A percentile compares a stretch with the other conserved stretches of the same genome.
Conservation (phyloP, 2,888 invertebrate species). For the Ormyrus thymus region DNA sequence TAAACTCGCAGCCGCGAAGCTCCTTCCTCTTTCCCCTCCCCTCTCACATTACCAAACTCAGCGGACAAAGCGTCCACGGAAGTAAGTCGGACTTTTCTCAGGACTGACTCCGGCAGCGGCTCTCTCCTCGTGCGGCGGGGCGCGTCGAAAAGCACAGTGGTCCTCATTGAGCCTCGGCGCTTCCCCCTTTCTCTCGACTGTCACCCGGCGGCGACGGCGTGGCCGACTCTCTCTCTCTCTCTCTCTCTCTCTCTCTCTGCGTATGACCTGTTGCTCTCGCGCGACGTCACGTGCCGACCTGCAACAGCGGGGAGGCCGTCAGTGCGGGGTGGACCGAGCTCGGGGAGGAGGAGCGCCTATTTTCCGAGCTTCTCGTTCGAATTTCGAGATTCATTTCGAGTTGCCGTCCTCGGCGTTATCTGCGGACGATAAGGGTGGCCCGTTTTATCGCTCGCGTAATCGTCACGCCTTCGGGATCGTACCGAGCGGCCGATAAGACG, state of each 20-base stretch:
- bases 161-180: constrained; percentile 66
- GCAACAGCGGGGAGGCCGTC: too few relatives aligned
- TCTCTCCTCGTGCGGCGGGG: background rate
- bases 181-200: constrained; percentile 47
- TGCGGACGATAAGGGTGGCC: background rate
- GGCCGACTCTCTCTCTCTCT: constrained; percentile 52
- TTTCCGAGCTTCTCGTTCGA: background rate
- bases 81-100: too few relatives aligned
- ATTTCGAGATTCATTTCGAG: background rate
- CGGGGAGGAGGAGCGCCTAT: too few relatives aligned
- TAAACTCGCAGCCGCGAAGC: too few relatives aligned
- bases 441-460: background rate
- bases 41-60: too few relatives aligned
- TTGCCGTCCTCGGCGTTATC: background rate
- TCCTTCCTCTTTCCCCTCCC: too few relatives aligned
- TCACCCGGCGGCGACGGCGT: background rate
- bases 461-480: background rate
- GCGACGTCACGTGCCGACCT: background rate
- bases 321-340: too few relatives aligned
- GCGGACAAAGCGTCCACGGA: too few relatives aligned
- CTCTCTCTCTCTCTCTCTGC: background rate
- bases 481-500: too few relatives aligned
- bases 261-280: background rate
- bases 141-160: constrained; percentile 62
- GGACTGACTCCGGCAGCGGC: too few relatives aligned